Evolutionary conservation across 1,140 invertebrate species (phyloP), one percentile per base, ranked within the genome.

Genomic region (Pollicipes pollicipes): DNA sequence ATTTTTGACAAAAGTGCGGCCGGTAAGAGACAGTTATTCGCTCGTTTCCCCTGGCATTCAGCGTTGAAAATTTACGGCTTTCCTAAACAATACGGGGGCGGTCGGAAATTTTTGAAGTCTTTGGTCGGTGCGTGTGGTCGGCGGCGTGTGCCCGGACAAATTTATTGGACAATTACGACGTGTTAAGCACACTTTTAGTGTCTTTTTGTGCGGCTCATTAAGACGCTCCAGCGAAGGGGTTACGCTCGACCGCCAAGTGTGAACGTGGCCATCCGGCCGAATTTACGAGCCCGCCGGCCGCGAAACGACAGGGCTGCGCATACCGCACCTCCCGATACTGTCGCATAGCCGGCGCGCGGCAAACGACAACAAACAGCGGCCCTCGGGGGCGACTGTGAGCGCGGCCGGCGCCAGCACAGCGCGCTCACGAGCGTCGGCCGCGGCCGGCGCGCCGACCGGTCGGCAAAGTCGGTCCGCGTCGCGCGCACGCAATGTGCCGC

Each of bases 301-400:
- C 45, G 8, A 24, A 58, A 58, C 45, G 45, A 24, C 45, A 24
- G 2, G 13, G 10, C 2, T 2, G 8, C 45, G 45, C 45, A 58
- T 58, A 21, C 45, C 45, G 45, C 45, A 21, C 45, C 21, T 2
- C 24, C 45, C 45, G 45, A 58, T 58, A 58, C 45, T 58, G 45
- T 58, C 45, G 45, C 45, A 58, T 58, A 10, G 45, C n/a, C 45
- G 45, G 45, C 45, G 45, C 45, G 45, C 45, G 45, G 45, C 45
- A 58, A 58, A 58, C 45, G 45, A 58, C 45, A 58, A 58, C 45
- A 58, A 58, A 58, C 45, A 58, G 45, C 35, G 45, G 45, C 45
- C 45, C 45, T 21, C 13, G 6, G 10, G 13, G 45, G 45, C 21
- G 45, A 21, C 45, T 3, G 45, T 21, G 45, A 10, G 45, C 17